Percentiles rank a stretch among this genome's conserved stretches.
Conservation (phyloP, 2,113 vertebrate species). For the Silurus glanis region DNA sequence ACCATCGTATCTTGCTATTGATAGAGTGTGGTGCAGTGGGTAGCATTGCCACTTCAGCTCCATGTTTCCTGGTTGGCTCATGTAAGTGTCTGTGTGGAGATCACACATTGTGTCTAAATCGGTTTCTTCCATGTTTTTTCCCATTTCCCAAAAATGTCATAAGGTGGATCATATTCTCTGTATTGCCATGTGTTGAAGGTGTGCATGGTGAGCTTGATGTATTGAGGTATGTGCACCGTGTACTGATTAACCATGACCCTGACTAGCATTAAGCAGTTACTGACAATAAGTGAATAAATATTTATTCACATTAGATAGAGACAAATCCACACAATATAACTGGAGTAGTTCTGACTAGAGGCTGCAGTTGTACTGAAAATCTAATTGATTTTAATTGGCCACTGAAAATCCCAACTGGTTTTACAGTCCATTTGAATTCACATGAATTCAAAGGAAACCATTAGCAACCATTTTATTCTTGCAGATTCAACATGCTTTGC, state of each 20-base stretch:
- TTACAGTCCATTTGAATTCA: constrained; percentile 20
- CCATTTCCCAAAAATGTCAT: background rate
- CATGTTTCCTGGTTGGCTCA: background rate
- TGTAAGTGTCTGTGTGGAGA: background rate
- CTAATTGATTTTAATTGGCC: constrained; percentile 3
- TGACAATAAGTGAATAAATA: background rate
- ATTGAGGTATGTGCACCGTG: background rate
- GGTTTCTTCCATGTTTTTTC: background rate
- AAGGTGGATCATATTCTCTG: too few species aligned
- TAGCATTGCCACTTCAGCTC: background rate
- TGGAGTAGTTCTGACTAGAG: background rate
- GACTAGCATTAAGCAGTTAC: background rate
- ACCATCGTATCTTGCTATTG: too few species aligned
- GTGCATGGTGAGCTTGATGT: background rate
- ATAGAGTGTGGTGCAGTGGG: background rate
- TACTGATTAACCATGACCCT: background rate
- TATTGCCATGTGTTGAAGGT: background rate
- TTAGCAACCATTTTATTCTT: constrained; percentile 25
- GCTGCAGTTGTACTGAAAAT: background rate
- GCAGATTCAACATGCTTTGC: constrained; percentile 15
- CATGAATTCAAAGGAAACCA: background rate
- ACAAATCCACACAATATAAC: background rate
- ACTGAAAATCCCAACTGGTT: background rate
- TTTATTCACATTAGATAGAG: background rate
- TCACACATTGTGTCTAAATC: background rate